A percentile compares a stretch with the other conserved stretches of the same genome.
Conservation (phyloP, 2,888 invertebrate species). For the Schrankia costaestrigalis region DNA sequence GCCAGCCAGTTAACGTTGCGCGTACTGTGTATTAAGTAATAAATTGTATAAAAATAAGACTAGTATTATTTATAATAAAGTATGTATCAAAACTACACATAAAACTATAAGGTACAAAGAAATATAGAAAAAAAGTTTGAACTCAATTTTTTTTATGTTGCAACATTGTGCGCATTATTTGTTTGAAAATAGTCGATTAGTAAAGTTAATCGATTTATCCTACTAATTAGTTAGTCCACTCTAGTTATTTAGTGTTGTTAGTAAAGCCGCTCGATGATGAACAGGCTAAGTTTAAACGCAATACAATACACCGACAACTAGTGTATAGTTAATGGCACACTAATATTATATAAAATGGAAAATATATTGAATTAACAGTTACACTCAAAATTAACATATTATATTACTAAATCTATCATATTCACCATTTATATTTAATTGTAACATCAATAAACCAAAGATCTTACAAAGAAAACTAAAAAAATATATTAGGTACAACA, state of each 20-base stretch:
- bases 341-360: constrained; percentile 20
- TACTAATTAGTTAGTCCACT: constrained; percentile 14
- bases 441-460: neutral
- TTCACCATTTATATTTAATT: neutral
- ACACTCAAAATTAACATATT: neutral
- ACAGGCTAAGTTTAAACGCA: constrained; percentile 9
- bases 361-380: constrained; percentile 1
- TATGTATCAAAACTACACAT: too few species aligned
- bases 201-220: constrained; percentile 4
- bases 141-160: too few species aligned
- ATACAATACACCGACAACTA: constrained; percentile 12
- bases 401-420: neutral
- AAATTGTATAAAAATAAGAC: too few species aligned
- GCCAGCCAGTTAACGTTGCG: too few species aligned
- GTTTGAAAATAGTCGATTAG: constrained; percentile 9
- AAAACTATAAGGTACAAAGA: too few species aligned
- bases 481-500: neutral
- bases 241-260: constrained; percentile 30
- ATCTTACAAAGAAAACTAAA: neutral
- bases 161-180: constrained; percentile 21
- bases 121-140: too few species aligned
- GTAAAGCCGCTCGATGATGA: constrained; percentile 5
- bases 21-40: too few species aligned
- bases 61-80: too few species aligned
- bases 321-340: constrained; percentile 34